Percentiles rank a stretch among this genome's conserved stretches.
Conservation (phyloP, 2,113 vertebrate species). For the Serinus canaria region DNA sequence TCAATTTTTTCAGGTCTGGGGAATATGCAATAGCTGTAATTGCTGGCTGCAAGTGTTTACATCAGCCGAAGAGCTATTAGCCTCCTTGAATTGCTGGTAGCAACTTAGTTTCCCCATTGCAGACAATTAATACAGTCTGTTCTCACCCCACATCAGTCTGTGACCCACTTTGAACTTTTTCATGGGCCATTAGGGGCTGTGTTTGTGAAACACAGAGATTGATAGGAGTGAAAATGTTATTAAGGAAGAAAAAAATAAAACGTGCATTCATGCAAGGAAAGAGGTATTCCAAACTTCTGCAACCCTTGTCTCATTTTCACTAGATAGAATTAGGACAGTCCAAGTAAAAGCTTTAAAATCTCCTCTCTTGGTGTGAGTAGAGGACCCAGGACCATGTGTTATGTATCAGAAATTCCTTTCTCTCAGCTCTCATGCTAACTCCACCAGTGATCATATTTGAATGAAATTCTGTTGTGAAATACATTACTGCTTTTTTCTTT, state of each 20-base stretch:
- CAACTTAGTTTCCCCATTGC: slow-evolving; percentile 23
- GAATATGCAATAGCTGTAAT: slow-evolving; percentile 52
- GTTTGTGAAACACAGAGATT: neutral
- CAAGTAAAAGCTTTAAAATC: neutral
- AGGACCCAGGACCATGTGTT: neutral
- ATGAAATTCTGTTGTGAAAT: neutral
- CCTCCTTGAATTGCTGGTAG: slow-evolving; percentile 61
- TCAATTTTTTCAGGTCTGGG: slow-evolving; percentile 56
- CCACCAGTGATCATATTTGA: neutral
- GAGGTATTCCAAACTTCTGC: neutral
- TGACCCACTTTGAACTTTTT: slow-evolving; percentile 46
- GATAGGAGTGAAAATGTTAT: neutral
- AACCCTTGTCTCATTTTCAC: neutral
- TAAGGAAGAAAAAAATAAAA: neutral
- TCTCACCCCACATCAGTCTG: slow-evolving; percentile 39
- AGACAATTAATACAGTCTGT: slow-evolving; percentile 60
- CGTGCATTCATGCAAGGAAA: neutral
- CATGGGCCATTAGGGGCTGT: neutral
- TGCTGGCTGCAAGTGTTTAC: slow-evolving; percentile 60
- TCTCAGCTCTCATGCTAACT: neutral
- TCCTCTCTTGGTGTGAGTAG: neutral
- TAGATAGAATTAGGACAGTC: neutral
- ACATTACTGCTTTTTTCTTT: neutral
- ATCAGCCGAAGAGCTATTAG: slow-evolving; percentile 49
- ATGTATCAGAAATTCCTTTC: neutral